phyloP scores from a whole-genome alignment of 2,888 invertebrate species.

The Dastarcus helophoroides region DNA sequence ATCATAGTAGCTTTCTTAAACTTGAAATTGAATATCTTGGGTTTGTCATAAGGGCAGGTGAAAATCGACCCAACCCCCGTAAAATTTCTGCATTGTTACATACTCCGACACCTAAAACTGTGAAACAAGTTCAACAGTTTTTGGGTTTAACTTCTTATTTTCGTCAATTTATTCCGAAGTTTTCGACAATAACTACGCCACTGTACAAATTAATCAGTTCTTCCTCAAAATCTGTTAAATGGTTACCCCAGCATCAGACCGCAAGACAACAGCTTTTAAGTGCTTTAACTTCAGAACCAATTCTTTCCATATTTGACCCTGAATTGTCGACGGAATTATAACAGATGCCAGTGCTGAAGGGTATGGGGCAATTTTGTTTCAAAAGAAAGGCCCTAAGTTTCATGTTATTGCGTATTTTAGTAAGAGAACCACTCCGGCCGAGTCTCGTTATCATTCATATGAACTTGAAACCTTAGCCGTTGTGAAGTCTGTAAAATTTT shows the following conservation, averaged over 20 bases:
- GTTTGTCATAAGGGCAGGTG: no score
- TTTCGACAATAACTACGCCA: background rate
- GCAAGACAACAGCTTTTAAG: background rate
- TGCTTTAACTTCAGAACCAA: background rate
- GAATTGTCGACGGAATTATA: background rate
- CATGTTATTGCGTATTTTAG: background rate
- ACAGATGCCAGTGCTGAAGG: background rate
- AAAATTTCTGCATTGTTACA: no score
- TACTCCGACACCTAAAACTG: no score
- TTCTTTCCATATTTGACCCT: background rate
- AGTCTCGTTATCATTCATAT: constrained; percentile 1
- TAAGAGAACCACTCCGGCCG: background rate
- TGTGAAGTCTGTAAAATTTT: background rate
- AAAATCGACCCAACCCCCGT: no score
- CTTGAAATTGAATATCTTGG: no score
- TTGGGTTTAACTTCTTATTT: no score
- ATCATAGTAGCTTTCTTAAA: no score
- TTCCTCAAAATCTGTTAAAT: background rate
- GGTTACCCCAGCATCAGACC: background rate
- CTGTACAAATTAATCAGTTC: background rate
- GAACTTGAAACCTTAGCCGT: constrained; percentile 1
- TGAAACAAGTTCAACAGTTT: no score
- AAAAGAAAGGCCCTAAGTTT: background rate
- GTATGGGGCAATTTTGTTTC: background rate
- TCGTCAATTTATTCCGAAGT: constrained; percentile 1